Percentiles rank a stretch among this genome's conserved stretches.
Conservation (phyloP, 1,140 invertebrate genomes). For the Oncopeltus fasciatus region DNA sequence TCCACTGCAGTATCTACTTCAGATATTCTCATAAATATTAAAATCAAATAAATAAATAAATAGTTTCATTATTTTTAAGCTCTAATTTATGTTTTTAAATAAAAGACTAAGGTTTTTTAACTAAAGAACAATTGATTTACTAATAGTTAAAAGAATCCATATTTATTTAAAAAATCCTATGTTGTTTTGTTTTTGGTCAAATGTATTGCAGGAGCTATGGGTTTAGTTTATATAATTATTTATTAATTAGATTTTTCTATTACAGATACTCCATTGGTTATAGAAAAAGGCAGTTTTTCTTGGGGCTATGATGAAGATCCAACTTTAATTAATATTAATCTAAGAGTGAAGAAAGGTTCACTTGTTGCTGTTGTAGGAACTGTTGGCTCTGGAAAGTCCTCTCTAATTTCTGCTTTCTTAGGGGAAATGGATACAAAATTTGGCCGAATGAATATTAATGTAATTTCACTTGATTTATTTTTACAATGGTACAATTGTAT, state of each 20-base stretch:
- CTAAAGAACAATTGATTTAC: neutral
- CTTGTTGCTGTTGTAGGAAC: conserved; percentile 39
- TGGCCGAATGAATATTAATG: conserved; percentile 32
- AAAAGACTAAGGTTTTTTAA: neutral
- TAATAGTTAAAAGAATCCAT: neutral
- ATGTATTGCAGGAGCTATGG: neutral
- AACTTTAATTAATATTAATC: conserved; percentile 26
- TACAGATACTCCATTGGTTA: conserved; percentile 26
- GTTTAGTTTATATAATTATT: neutral
- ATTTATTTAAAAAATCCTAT: neutral
- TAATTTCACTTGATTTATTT: conserved; percentile 15
- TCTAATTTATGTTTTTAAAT: neutral
- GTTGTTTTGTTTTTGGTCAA: neutral
- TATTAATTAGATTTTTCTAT: too few species aligned
- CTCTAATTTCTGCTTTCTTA: conserved; percentile 37
- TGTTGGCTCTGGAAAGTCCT: conserved; percentile 43
- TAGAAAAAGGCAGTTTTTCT: conserved; percentile 27
- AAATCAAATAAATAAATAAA: too few species aligned
- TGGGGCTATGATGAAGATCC: conserved; percentile 25
- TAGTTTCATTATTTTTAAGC: too few species aligned
- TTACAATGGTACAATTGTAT: too few species aligned
- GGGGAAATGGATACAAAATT: conserved; percentile 34
- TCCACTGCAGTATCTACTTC: too few species aligned
- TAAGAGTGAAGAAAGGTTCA: conserved; percentile 28
- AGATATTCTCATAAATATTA: too few species aligned